Evolutionary conservation across 2,113 vertebrate genomes (phyloP), one percentile per base, ranked within the genome.

Genomic region (Myanophis thanlyinensis): DNA sequence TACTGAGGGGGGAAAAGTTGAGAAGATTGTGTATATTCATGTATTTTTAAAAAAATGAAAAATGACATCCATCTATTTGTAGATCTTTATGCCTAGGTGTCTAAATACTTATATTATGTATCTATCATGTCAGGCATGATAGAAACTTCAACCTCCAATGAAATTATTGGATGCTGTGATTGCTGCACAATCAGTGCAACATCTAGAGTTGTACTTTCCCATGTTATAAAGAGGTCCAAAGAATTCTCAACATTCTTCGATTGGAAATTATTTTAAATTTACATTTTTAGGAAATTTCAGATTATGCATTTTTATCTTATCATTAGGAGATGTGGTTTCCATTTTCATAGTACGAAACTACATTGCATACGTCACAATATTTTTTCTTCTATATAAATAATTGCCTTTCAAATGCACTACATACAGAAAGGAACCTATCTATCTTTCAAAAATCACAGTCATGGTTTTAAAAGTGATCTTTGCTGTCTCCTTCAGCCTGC

Each of bases 341-440:
- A 51, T 84, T 90, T 80, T 80, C 89, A 52, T 23, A 4, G 67
- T 23, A 40, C 0, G 62, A 11, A 27, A 90, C n/a, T 80, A 40
- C 7, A n/a, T 90, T 67, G 73, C 73, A 44, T 67, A 90, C 89
- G n/a, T 53, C 89, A 90, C 5, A 13, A 52, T 90, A 44, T 89
- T 3, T 40, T 52, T 90, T 90, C 51, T 35, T 52, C 89, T 90
- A 49, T 80, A 90, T 90, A 90, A 90, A 90, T 90, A 13, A 90
- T 25, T 35, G 5, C 30, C 47, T 90, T 49, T n/a, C 10, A 2
- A 51, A 90, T 80, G n/a, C 67, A 51, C 62, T 11, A 35, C n/a
- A 51, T 25, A 27, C 49, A 90, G 49, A 52, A 40, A n/a, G 67
- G 48, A 90, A 52, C n/a, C 89, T 7, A 15, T 51, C n/a, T 35